These are phyloP conservation scores for Arrhopalites spinosus DNA, from an alignment of 2,888 invertebrate species.

Conservation along the genomic window DNA sequence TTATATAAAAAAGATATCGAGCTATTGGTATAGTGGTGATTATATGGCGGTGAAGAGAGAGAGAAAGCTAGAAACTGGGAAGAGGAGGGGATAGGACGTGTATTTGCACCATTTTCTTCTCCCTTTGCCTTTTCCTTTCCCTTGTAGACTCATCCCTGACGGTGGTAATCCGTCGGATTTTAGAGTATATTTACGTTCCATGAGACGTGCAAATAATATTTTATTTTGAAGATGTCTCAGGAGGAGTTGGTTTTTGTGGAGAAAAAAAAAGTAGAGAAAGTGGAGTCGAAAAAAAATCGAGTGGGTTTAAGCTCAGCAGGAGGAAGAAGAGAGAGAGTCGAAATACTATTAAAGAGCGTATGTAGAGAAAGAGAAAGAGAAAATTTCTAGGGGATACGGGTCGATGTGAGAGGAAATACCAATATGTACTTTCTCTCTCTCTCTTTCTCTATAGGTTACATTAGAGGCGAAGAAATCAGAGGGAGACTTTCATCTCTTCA, in stretches of 20 bases:
- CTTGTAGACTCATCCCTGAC: neutral
- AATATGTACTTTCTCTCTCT: neutral
- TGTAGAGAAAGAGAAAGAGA: neutral
- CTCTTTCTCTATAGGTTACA: neutral
- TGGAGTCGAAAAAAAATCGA: neutral
- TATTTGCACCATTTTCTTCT: constrained; percentile 1
- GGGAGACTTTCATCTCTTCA: constrained; percentile 3
- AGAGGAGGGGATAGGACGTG: neutral
- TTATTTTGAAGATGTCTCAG: constrained; percentile 48
- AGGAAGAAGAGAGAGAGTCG: neutral
- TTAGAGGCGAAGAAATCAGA: neutral
- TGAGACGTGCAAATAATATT: constrained; percentile 39
- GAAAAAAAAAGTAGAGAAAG: neutral
- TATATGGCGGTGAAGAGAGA: neutral
- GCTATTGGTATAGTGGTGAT: neutral
- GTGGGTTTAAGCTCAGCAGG: constrained; percentile 6
- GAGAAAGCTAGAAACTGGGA: neutral
- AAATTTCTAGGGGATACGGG: neutral
- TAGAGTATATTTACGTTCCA: constrained; percentile 31
- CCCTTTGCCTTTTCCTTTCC: neutral
- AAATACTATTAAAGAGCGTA: constrained; percentile 4
- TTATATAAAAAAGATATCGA: neutral
- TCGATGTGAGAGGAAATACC: neutral
- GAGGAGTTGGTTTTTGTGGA: constrained; percentile 40
- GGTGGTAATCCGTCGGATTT: constrained; percentile 33